These are phyloP conservation scores for Suncus etruscus DNA, from an alignment of 2,113 vertebrate genomes.

Conservation along the genomic window DNA sequence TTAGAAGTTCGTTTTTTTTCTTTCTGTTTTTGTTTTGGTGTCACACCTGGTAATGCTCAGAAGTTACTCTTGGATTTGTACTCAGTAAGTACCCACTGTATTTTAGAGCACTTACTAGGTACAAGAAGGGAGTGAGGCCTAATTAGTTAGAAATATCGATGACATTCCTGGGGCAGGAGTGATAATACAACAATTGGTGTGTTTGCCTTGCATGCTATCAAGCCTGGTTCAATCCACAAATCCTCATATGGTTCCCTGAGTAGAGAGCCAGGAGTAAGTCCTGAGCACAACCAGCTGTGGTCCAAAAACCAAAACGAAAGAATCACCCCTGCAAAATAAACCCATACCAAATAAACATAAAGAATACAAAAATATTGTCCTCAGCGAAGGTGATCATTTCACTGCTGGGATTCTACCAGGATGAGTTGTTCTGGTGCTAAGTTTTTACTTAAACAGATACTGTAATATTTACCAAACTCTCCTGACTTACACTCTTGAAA, in stretches of 20 bases:
- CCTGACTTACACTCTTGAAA: background rate
- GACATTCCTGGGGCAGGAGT: background rate
- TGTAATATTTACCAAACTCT: background rate
- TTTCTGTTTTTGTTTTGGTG: no score
- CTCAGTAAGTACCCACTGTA: background rate
- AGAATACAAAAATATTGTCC: background rate
- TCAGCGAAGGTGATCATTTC: background rate
- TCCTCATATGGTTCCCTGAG: no score
- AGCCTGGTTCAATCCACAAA: no score
- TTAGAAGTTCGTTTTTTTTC: no score
- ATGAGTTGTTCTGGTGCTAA: background rate
- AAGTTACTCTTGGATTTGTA: no score
- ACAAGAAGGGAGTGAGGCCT: background rate
- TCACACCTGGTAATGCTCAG: no score
- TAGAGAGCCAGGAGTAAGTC: no score
- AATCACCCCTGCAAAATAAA: no score
- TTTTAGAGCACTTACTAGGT: background rate
- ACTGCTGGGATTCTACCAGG: background rate
- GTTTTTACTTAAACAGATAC: constrained; percentile 7
- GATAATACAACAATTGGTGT: no score
- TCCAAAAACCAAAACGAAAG: no score
- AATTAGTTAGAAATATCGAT: constrained; percentile 1
- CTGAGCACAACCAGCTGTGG: no score
- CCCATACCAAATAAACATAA: background rate
- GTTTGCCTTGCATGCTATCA: no score